Percentiles rank a stretch among this genome's conserved stretches.
Conservation (phyloP, 1,140 invertebrate species). For the Ceratina australensis region DNA sequence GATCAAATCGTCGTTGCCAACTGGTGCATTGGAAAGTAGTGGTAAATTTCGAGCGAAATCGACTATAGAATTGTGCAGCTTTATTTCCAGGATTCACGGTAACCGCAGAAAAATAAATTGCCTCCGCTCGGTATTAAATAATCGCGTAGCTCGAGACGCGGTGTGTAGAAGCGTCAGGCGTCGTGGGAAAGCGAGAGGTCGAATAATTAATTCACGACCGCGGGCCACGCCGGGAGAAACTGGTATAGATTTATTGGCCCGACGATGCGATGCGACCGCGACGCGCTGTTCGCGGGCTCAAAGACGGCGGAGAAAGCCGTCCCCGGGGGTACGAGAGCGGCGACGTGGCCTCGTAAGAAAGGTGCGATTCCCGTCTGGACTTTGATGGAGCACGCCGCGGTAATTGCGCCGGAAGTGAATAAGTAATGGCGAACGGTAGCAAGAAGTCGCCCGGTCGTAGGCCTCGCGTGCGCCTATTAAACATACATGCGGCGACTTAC, state of each 20-base stretch:
- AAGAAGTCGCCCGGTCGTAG: constrained; percentile 69
- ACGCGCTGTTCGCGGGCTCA: not conserved
- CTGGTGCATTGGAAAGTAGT: too few species aligned
- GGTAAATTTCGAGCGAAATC: too few species aligned
- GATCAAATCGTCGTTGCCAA: too few species aligned
- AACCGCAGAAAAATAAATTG: too few species aligned
- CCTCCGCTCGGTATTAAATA: not conserved
- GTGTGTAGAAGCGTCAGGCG: not conserved
- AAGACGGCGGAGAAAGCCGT: not conserved
- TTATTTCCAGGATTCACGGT: too few species aligned
- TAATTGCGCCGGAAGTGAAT: constrained; percentile 69
- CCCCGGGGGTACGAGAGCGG: too few species aligned
- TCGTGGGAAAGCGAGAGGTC: constrained; percentile 1
- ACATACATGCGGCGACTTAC: constrained; percentile 64
- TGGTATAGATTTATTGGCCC: constrained; percentile 25
- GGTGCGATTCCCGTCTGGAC: constrained; percentile 50
- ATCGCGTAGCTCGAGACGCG: not conserved
- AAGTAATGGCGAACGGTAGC: constrained; percentile 67
- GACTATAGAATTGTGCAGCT: too few species aligned
- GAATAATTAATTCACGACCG: constrained; percentile 28
- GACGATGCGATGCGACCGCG: not conserved
- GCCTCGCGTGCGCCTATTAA: constrained; percentile 70
- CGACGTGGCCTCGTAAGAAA: constrained; percentile 27
- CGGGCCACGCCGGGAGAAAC: not conserved
- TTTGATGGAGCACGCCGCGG: constrained; percentile 59